Base-by-base conservation (phyloP, 2,113 vertebrate species). In the Trichomycterus rosablanca region DNA sequence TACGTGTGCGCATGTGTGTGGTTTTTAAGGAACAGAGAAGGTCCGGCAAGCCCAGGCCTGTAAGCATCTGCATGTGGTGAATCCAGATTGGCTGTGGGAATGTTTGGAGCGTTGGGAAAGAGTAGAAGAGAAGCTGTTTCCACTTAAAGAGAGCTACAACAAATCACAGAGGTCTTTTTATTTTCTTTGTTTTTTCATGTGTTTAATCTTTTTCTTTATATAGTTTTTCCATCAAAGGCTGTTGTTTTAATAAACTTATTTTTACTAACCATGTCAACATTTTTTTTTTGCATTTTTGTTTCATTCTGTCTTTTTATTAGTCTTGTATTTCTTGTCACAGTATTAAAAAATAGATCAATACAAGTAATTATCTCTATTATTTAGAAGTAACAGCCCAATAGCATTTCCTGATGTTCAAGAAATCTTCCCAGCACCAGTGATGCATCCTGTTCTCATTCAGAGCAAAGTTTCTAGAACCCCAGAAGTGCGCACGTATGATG, bases 51-150 rank as follows among this genome's bases (percentile, higher is more conserved):
- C 92, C 1, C 90, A 89, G 70, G 89, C 86, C 51, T 94, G 87
- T 63, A 91, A 89, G 63, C 86, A 89, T 56, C 89, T 98, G 20
- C 81, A 95, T 0, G 88, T 99, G 51, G 95, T 98, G 62, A 99
- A 87, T 70, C 95, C 95, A 0, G 94, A 97, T 19, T 99, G 96
- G 96, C 86, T 99, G 53, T 99, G 96, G 96, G 92, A 91, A 80
- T 97, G 94, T 63, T 81, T 97, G 72, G 96, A 99, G 70, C 90
- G 96, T 64, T 99, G 96, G 96, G 95, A 98, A 79, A 88, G 85
- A 60, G 94, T 97, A 44, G 94, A 97, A 56, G 96, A 99, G 30
- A 86, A 87, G 59, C 88, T 98, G 19, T 99, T 95, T 68, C 95
- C 95, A 0, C 85, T 99, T 9, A 90, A 88, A 53, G 95, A 97